Evolutionary conservation across 2,113 vertebrate species (phyloP).

Genomic region (Loxodonta africana): DNA sequence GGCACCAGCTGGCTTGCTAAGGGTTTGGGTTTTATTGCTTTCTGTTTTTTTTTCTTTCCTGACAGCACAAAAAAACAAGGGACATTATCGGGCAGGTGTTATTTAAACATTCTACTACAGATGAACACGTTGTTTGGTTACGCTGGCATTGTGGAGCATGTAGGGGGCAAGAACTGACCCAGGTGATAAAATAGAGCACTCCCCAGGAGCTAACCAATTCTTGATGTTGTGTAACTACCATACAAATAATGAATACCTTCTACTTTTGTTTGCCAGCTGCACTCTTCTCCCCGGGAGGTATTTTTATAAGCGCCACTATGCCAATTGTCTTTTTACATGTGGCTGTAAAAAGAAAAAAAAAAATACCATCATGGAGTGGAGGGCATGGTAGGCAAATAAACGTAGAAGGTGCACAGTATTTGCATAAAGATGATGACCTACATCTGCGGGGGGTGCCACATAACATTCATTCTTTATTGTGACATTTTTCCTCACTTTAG

Average conservation of each 20-base stretch:
- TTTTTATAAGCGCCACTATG: too few species aligned
- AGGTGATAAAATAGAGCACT: constrained; percentile 73
- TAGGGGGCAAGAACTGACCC: constrained; percentile 68
- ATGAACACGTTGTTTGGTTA: constrained; percentile 69
- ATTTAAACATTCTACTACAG: background rate
- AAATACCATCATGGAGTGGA: too few species aligned
- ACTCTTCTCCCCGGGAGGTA: too few species aligned
- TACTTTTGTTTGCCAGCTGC: too few species aligned
- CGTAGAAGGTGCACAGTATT: too few species aligned
- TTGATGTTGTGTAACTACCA: constrained; percentile 82
- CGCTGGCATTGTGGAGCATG: constrained; percentile 64
- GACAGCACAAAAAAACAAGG: constrained; percentile 30
- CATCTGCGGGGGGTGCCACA: background rate
- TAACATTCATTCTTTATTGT: background rate
- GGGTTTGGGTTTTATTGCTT: constrained; percentile 45
- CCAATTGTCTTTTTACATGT: too few species aligned
- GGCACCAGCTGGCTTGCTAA: background rate
- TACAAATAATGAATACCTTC: too few species aligned
- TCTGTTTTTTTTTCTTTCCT: background rate
- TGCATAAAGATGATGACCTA: constrained; percentile 83
- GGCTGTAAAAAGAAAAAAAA: too few species aligned
- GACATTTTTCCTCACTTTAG: background rate
- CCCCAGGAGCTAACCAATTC: constrained; percentile 78
- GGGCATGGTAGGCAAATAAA: too few species aligned
- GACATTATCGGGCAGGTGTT: background rate